A percentile compares a stretch with the other conserved stretches of the same genome.
Evolutionary conservation across 2,797 vertebrate species (phyloP).

Genomic region (Sandelia bainsii): DNA sequence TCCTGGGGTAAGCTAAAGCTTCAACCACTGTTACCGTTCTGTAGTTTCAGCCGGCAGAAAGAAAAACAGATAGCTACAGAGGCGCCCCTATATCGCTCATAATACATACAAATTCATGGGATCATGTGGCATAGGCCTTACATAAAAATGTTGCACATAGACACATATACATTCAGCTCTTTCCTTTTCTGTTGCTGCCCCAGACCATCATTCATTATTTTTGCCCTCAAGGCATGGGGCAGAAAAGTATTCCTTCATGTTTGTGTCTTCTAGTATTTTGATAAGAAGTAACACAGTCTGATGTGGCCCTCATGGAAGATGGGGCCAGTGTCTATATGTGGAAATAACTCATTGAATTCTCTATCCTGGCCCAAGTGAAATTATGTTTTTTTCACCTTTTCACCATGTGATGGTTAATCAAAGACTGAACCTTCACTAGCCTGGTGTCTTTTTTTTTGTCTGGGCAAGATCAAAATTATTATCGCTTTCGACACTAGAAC

Average conservation of each 20-base stretch:
- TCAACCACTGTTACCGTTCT: slow-evolving; percentile 23
- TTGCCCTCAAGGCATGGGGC: slow-evolving; percentile 12
- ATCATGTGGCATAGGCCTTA: slow-evolving; percentile 10
- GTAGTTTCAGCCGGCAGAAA: slow-evolving; percentile 71
- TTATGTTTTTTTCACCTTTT: slow-evolving; percentile 20
- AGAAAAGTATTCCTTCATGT: slow-evolving; percentile 20
- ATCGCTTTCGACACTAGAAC: slow-evolving; percentile 17
- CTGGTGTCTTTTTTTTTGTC: slow-evolving; percentile 15
- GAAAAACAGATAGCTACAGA: slow-evolving; percentile 72
- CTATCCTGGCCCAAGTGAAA: slow-evolving; percentile 32
- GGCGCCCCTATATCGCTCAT: slow-evolving; percentile 26
- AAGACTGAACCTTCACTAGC: slow-evolving; percentile 29
- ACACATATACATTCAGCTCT: slow-evolving; percentile 21
- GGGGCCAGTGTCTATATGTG: slow-evolving; percentile 18
- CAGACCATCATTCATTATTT: slow-evolving; percentile 41
- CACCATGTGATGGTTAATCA: slow-evolving; percentile 33
- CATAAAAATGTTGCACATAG: slow-evolving; percentile 21
- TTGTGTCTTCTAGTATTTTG: slow-evolving; percentile 31
- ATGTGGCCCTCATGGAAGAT: slow-evolving; percentile 25
- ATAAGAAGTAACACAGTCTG: slow-evolving; percentile 25
- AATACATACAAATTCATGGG: slow-evolving; percentile 25
- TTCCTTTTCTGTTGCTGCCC: slow-evolving; percentile 5
- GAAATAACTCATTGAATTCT: slow-evolving; percentile 21
- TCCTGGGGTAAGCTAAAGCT: slow-evolving; percentile 18
- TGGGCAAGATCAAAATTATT: neutral